These are phyloP conservation scores for Ochotona curzoniae DNA, from an alignment of 2,113 vertebrate genomes.

Conservation along the genomic window DNA sequence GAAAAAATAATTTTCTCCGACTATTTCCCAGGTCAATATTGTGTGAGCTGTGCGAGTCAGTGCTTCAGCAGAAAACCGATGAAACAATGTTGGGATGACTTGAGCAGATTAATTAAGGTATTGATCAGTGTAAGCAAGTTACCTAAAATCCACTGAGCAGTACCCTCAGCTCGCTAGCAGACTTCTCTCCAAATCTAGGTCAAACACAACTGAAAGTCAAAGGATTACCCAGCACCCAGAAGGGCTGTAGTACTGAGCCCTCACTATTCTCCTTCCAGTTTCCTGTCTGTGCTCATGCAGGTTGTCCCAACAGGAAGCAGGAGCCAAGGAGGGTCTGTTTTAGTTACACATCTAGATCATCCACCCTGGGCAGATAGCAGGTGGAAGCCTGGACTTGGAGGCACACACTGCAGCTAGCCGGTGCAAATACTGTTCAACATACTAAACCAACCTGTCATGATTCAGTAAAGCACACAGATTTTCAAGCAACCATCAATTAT, in stretches of 20 bases:
- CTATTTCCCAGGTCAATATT: neutral
- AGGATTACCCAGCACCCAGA: neutral
- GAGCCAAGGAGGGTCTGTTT: neutral
- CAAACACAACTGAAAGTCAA: neutral
- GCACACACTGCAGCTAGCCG: neutral
- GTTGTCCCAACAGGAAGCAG: neutral
- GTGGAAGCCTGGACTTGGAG: neutral
- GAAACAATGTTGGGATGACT: neutral
- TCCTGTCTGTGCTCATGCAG: neutral
- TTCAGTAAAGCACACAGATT: slow-evolving; percentile 25
- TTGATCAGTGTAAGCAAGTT: neutral
- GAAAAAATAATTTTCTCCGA: neutral
- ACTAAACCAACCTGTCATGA: neutral
- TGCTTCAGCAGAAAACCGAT: neutral
- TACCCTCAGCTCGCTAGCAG: neutral
- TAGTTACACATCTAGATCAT: neutral
- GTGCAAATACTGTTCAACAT: neutral
- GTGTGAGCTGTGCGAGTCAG: neutral
- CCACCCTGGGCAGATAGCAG: neutral
- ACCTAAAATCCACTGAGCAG: neutral
- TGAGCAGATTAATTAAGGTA: neutral
- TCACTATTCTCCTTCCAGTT: neutral
- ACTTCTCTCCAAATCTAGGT: neutral
- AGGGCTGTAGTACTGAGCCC: neutral
- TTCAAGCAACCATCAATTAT: neutral